phyloP scores from a whole-genome alignment of 2,888 invertebrate genomes.

The Ecliptopera silaceata region DNA sequence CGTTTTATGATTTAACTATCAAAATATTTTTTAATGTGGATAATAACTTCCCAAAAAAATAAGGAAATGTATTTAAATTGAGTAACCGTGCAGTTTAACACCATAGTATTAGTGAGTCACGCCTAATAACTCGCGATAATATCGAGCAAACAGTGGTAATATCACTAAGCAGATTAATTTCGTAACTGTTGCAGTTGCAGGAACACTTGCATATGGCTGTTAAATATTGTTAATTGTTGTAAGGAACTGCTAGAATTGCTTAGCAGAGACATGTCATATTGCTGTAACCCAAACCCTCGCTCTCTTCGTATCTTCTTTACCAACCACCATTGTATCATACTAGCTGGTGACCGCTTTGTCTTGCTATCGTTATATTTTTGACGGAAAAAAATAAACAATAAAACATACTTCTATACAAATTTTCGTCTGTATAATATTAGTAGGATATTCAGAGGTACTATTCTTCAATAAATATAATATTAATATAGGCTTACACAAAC shows the following conservation, averaged over 20 bases:
- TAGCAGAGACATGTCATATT: conserved; percentile 20
- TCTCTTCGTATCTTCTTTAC: too few relatives aligned
- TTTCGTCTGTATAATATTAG: too few relatives aligned
- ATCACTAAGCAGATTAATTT: conserved; percentile 29
- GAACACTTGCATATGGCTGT: conserved; percentile 23
- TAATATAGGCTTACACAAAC: too few relatives aligned
- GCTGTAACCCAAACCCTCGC: conserved; percentile 9
- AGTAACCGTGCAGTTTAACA: background rate
- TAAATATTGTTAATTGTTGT: conserved; percentile 27
- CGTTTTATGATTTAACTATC: too few relatives aligned
- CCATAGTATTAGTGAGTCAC: conserved; percentile 40
- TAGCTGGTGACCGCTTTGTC: too few relatives aligned
- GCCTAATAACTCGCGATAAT: conserved; percentile 15
- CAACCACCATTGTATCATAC: too few relatives aligned
- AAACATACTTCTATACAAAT: too few relatives aligned
- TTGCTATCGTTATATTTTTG: too few relatives aligned
- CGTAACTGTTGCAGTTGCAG: conserved; percentile 21
- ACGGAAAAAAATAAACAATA: too few relatives aligned
- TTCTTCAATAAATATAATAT: too few relatives aligned
- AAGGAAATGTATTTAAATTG: background rate
- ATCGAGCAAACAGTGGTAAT: conserved; percentile 23
- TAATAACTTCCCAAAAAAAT: background rate
- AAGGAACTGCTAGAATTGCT: conserved; percentile 9
- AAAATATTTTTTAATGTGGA: too few relatives aligned
- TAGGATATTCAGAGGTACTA: too few relatives aligned